Evolutionary conservation across 2,888 invertebrate genomes (phyloP), one percentile per base, ranked within the genome.

Genomic region (Sialis lutaria): DNA sequence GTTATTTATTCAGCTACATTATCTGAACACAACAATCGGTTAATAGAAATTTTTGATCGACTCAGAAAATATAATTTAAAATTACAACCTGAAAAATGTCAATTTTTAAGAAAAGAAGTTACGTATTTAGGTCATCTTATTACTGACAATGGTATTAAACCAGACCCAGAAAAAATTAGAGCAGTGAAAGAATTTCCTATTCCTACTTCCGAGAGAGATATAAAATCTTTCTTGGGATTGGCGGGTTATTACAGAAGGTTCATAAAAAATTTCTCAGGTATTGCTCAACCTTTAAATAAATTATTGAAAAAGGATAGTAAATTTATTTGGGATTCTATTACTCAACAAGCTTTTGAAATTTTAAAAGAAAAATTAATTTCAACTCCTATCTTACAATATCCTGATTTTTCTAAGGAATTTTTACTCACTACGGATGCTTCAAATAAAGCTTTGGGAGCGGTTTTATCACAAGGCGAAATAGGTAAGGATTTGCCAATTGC

Each of bases 301-400:
- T 40, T 46, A 39, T 44, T 50, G 40, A 51, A 44, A 45, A 55
- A 49, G 40, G 33, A 43, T 12, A 35, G 31, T n/a, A 30, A 6
- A 10, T 50, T 48, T 22, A 50, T 5, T 39, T 32, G 12, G 48
- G 43, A 32, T n/a, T 12, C 10, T 12, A 33, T 48, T 44, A 32
- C 58, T 6, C 55, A 60, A 3, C 62, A 62, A 47, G 65, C 67
- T 50, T 66, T 64, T 12, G 60, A 63, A 46, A 60, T 59, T 47
- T 61, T 64, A 3, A 59, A 53, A 40, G 13, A 49, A 10, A 40
- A 13, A 10, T 34, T 56, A 9, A 44, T 43, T 5, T 48, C 40
- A 3, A 41, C 44, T 31, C 52, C 53, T 1, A 49, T 56, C 9
- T 33, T 43, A 32, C 31, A 43, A n/a, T 43, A 43, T 32, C 43